Conservation (phyloP, 23 tunicate species). For the Trididemnum clinides region DNA sequence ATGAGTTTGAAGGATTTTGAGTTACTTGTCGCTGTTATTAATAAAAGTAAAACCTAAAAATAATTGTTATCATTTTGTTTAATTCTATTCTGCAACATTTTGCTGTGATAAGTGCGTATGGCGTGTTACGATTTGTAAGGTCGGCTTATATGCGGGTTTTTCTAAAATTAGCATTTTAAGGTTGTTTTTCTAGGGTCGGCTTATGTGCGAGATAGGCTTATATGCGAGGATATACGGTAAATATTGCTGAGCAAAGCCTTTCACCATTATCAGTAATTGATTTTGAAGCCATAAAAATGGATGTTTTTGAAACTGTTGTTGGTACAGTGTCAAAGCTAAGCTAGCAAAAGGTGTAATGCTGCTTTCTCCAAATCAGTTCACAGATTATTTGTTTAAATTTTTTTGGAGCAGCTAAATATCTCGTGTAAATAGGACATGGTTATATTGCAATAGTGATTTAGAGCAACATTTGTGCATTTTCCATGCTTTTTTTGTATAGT, state of each 20-base stretch:
- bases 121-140: conserved; percentile 1
- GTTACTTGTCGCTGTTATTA: not conserved
- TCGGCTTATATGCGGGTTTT: conserved; percentile 4
- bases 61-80: not conserved
- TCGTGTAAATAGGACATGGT: too few species aligned
- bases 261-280: too few species aligned
- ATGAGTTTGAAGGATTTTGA: conserved; percentile 32
- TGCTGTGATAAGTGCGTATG: not conserved
- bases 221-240: conserved; percentile 17
- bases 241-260: not conserved
- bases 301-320: too few species aligned
- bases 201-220: conserved; percentile 20
- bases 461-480: too few species aligned
- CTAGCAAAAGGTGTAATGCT: too few species aligned
- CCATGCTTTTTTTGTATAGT: too few species aligned
- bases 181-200: conserved; percentile 1
- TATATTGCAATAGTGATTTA: too few species aligned
- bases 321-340: too few species aligned
- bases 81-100: not conserved
- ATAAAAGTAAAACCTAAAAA: not conserved
- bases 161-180: not conserved
- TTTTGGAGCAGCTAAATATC: too few species aligned
- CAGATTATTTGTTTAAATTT: too few species aligned
- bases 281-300: too few species aligned
- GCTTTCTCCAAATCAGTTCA: too few species aligned